Conservation (phyloP, 2,113 vertebrate genomes). For the Proteles cristata region DNA sequence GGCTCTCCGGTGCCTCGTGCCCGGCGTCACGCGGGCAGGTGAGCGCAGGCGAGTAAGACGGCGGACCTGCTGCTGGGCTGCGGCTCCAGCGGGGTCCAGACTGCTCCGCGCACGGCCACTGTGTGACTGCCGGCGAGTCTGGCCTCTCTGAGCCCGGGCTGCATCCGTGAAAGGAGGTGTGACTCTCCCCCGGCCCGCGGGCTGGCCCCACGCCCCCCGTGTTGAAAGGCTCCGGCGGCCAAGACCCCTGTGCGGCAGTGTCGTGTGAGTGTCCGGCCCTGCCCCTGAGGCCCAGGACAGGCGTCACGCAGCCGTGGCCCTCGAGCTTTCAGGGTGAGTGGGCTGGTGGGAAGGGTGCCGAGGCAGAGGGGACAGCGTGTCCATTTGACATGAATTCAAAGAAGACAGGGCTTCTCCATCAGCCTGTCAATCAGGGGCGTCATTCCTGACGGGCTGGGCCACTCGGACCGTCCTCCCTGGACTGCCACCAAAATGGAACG, state of each 20-base stretch:
- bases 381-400: neutral
- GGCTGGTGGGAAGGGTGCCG: rapidly evolving
- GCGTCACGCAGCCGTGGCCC: rapidly evolving
- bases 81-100: neutral
- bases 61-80: rapidly evolving
- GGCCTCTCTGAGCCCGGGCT: neutral
- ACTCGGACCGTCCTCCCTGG: neutral
- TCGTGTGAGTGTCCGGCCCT: rapidly evolving
- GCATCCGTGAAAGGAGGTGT: rapidly evolving
- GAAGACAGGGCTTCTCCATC: too few species aligned
- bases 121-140: rapidly evolving
- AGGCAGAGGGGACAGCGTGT: neutral
- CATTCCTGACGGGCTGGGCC: neutral
- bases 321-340: rapidly evolving
- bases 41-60: rapidly evolving
- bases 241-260: rapidly evolving
- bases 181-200: rapidly evolving
- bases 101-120: rapidly evolving
- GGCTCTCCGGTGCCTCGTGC: rapidly evolving
- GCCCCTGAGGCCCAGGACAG: neutral
- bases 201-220: rapidly evolving
- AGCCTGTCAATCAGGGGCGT: neutral
- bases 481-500: neutral
- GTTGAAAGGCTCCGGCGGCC: neutral
- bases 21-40: rapidly evolving